phyloP scores from a whole-genome alignment of 2,888 invertebrate species.

The Zygogramma bicolorata region DNA sequence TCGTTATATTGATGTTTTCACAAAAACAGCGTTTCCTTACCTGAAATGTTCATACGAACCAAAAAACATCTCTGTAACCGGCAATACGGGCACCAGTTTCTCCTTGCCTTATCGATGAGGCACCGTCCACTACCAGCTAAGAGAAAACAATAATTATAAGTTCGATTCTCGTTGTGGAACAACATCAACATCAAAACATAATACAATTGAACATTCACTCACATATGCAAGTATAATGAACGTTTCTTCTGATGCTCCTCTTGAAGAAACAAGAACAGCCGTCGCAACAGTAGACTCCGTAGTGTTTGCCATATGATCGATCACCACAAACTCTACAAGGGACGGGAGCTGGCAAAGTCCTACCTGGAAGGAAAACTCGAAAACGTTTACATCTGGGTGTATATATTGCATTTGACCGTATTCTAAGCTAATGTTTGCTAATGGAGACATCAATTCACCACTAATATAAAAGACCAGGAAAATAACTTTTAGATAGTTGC shows the following conservation, averaged over 20 bases:
- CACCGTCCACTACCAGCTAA: constrained; percentile 80
- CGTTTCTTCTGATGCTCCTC: constrained; percentile 80
- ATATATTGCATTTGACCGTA: too few relatives aligned
- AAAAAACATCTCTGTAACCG: constrained; percentile 82
- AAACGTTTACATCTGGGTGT: too few relatives aligned
- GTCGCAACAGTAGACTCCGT: constrained; percentile 87
- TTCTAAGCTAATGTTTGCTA: too few relatives aligned
- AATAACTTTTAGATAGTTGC: too few relatives aligned
- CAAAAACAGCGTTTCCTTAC: constrained; percentile 68
- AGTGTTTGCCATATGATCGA: constrained; percentile 86
- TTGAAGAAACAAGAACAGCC: constrained; percentile 94
- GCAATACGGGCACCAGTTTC: constrained; percentile 92
- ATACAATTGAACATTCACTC: constrained; percentile 56
- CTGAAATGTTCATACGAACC: constrained; percentile 83
- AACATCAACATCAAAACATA: neutral
- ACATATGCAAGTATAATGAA: constrained; percentile 84
- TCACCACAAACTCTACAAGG: constrained; percentile 86
- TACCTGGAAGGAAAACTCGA: constrained; percentile 56
- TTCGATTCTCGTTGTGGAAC: neutral
- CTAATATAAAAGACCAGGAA: too few relatives aligned
- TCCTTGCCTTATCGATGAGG: constrained; percentile 81
- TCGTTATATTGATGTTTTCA: too few relatives aligned
- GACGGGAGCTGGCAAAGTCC: constrained; percentile 74
- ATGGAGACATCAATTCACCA: too few relatives aligned
- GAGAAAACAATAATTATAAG: constrained; percentile 40